Conservation (phyloP, 2,888 invertebrate species). For the Chironomus riparius region DNA sequence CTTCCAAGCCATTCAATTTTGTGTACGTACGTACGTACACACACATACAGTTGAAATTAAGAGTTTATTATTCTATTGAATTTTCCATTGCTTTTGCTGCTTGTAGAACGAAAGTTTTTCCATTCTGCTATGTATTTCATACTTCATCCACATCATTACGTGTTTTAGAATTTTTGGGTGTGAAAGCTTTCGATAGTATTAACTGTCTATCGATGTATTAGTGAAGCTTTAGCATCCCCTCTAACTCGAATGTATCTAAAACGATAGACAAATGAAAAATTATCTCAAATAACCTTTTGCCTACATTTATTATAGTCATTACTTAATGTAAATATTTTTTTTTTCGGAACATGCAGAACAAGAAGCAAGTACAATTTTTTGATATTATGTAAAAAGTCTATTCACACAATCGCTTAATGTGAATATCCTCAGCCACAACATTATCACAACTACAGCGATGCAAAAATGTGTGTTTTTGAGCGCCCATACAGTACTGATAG, state of each 20-base stretch:
- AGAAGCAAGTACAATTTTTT: no score
- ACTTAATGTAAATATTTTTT: no score
- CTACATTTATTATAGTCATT: no score
- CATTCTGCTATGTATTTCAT: neutral
- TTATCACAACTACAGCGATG: neutral
- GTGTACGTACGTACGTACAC: neutral
- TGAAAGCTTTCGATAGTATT: neutral
- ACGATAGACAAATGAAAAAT: no score
- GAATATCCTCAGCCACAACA: constrained; percentile 18
- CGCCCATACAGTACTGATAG: neutral
- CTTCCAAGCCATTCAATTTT: neutral
- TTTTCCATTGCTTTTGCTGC: neutral
- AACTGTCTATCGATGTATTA: neutral
- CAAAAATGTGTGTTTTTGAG: neutral
- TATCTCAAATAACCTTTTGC: no score
- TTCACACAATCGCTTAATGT: neutral
- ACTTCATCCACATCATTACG: neutral
- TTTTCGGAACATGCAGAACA: no score
- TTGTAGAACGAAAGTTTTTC: neutral
- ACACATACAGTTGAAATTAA: constrained; percentile 15
- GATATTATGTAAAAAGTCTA: no score
- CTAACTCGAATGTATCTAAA: no score
- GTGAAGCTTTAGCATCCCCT: neutral
- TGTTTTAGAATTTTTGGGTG: neutral
- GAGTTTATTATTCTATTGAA: constrained; percentile 26